Base-by-base conservation (phyloP, 2,797 vertebrate genomes). In the Megaceryle alcyon region DNA sequence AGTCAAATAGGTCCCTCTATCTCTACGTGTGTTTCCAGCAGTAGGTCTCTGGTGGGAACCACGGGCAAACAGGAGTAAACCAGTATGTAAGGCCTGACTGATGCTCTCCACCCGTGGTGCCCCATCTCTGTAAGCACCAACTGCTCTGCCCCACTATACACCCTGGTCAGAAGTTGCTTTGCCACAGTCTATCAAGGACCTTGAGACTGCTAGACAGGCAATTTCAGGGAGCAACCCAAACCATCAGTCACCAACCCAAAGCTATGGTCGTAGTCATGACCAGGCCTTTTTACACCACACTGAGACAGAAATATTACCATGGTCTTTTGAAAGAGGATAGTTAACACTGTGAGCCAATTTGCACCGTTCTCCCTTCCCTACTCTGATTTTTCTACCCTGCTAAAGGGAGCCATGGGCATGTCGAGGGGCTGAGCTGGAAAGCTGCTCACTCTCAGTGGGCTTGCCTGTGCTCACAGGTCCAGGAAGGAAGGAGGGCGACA, bases 361-460 rank as follows among this genome's bases (percentile, higher is more conserved):
- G 25, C 16, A 26, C 22, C 26, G 12, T 11, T 8, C 14, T 88
- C 17, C 17, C 10, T 3, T 73, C 43, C n/a, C 46, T 87, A 63
- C 8, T 53, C 43, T 75, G 28, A 6, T 10, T 57, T 85, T 73
- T 89, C 53, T 54, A 41, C 33, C 25, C 54, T 31, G 26, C 0
- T 2, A 80, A 82, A 68, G 29, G 28, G 25, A 90, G 53, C 26
- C 10, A 12, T 0, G 0, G 35, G n/a, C 18, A 65, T 61, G 33
- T 44, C 10, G 3, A 39, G 81, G 29, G 19, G 33, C 26, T 59
- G 70, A 86, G 29, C 54, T 73, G 41, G 51, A 39, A 82, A 49
- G 7, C 18, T 80, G 21, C 25, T 86, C 0, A 0, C 25, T 64
- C 5, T 65, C 49, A 48, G 16, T 54, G 26, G 0, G 0, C n/a